Evolutionary conservation across 2,113 vertebrate genomes (phyloP).

Genomic region (Lipotes vexillifer): DNA sequence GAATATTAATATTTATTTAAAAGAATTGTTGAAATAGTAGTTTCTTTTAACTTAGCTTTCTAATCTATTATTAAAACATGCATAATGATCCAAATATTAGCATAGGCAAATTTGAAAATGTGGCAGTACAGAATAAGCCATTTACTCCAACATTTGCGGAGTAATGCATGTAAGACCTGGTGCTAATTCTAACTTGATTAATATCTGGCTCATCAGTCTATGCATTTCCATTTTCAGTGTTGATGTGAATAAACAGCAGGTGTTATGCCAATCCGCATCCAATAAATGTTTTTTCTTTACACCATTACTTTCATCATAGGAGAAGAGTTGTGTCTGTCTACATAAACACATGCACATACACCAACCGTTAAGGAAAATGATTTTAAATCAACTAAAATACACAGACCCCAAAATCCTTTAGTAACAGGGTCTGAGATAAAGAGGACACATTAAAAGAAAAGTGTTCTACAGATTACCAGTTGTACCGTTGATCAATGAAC

Average conservation of each 20-base stretch:
- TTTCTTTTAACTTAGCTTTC: conserved; percentile 1
- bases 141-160: not conserved
- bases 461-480: not conserved
- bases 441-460: not conserved
- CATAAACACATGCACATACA: not conserved
- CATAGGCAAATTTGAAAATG: conserved; percentile 1
- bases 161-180: not conserved
- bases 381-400: not conserved
- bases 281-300: not conserved
- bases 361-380: not conserved
- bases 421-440: not conserved
- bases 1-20: not conserved
- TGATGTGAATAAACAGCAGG: not conserved
- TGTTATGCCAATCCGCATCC: not conserved
- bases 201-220: not conserved
- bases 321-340: not conserved
- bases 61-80: conserved; percentile 1
- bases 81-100: not conserved
- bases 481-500: not conserved
- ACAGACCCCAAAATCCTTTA: not conserved
- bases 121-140: not conserved
- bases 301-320: not conserved
- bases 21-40: not conserved
- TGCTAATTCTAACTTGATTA: conserved; percentile 12
- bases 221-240: not conserved